Conservation (phyloP, 2,888 invertebrate species). For the Drosophila tripunctata region DNA sequence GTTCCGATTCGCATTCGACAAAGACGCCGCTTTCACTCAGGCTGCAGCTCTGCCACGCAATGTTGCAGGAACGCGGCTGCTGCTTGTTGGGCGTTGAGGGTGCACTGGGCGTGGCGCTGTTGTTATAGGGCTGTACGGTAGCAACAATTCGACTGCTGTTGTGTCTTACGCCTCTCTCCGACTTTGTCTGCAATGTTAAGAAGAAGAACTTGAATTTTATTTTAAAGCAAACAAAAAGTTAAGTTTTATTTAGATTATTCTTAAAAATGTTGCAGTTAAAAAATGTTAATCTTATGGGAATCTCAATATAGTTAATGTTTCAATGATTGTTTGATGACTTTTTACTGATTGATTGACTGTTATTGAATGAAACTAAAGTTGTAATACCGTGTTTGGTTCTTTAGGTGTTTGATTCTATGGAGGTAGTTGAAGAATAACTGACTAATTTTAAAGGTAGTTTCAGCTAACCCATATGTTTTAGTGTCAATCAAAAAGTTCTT, state of each 20-base stretch:
- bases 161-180: slow-evolving; percentile 50
- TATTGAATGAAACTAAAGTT: background rate
- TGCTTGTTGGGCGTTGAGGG: slow-evolving; percentile 62
- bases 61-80: slow-evolving; percentile 21
- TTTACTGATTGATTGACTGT: slow-evolving; percentile 29
- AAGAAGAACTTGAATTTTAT: slow-evolving; percentile 43
- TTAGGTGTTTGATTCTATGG: background rate
- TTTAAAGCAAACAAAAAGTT: slow-evolving; percentile 18
- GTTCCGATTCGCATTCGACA: slow-evolving; percentile 86
- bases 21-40: slow-evolving; percentile 91
- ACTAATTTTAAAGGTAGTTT: no score
- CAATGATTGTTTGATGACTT: slow-evolving; percentile 6
- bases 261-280: background rate
- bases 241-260: slow-evolving; percentile 3
- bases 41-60: slow-evolving; percentile 84
- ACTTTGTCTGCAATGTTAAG: slow-evolving; percentile 55
- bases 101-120: slow-evolving; percentile 68
- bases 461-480: no score
- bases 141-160: slow-evolving; percentile 86
- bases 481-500: no score
- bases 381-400: background rate
- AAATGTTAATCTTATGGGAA: slow-evolving; percentile 19
- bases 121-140: slow-evolving; percentile 87
- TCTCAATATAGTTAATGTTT: slow-evolving; percentile 12
- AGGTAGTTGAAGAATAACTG: no score